These are phyloP conservation scores for Arizona elegans DNA, from an alignment of 2,113 vertebrate species.

Conservation along the genomic window DNA sequence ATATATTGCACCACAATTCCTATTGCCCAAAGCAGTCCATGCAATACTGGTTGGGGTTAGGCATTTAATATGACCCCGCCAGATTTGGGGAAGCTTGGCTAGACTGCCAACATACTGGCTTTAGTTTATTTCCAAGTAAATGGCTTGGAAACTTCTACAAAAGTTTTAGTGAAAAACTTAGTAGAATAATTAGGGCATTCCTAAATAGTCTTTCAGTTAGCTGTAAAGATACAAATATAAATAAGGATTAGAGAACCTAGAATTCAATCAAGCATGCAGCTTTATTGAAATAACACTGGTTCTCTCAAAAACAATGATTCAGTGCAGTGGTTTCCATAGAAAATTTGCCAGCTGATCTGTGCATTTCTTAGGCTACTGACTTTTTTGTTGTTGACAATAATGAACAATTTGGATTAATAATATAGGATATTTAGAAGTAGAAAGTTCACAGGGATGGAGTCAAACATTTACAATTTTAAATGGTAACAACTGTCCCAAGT, in stretches of 20 bases:
- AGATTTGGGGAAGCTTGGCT: background rate
- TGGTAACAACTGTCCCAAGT: background rate
- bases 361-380: background rate
- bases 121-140: background rate
- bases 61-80: background rate
- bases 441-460: background rate
- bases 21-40: background rate
- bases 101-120: background rate
- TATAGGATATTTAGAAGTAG: background rate
- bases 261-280: background rate
- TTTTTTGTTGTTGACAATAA: background rate
- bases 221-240: background rate
- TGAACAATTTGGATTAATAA: background rate
- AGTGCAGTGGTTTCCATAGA: background rate
- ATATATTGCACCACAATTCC: background rate
- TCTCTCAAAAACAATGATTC: background rate
- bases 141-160: background rate
- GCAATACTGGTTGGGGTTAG: background rate
- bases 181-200: background rate
- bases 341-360: background rate
- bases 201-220: background rate
- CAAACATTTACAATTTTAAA: background rate
- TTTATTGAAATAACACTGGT: background rate
- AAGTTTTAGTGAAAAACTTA: background rate
- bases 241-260: too few species aligned